Evolutionary conservation across 2,888 invertebrate genomes (phyloP).

Genomic region (Orthosia gothica): DNA sequence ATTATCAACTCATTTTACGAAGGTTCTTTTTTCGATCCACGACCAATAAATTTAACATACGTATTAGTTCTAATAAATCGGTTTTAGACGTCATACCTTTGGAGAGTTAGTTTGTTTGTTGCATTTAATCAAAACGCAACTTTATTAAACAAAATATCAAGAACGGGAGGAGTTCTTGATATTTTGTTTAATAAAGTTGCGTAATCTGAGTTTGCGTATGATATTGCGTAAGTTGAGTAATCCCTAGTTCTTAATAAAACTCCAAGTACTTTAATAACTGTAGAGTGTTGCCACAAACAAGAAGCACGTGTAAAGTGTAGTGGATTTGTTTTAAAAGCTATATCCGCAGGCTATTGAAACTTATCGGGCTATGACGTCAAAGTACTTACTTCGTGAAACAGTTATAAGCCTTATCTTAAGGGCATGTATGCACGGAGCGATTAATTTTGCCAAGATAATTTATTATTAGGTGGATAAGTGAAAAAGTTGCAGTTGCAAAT

Average conservation of each 20-base stretch:
- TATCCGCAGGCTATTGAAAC: constrained; percentile 10
- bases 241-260: neutral
- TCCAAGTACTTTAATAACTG: neutral
- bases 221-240: too few relatives aligned
- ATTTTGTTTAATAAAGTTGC: too few relatives aligned
- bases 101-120: too few relatives aligned
- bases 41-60: too few relatives aligned
- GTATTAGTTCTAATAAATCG: too few relatives aligned
- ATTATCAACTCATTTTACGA: too few relatives aligned
- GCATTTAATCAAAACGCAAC: too few relatives aligned
- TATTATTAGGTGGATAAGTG: neutral
- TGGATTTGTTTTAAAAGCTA: constrained; percentile 25
- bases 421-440: neutral
- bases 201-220: too few relatives aligned
- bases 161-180: too few relatives aligned
- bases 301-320: constrained; percentile 10
- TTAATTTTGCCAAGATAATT: neutral
- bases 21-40: too few relatives aligned
- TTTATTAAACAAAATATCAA: neutral
- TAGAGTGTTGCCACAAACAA: constrained; percentile 13
- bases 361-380: constrained; percentile 31
- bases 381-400: constrained; percentile 15
- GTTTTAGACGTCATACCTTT: too few relatives aligned
- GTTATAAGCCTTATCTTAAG: constrained; percentile 5
- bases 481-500: neutral